Evolutionary conservation across 1,140 invertebrate genomes (phyloP).

Genomic region (Drosophila sproati): DNA sequence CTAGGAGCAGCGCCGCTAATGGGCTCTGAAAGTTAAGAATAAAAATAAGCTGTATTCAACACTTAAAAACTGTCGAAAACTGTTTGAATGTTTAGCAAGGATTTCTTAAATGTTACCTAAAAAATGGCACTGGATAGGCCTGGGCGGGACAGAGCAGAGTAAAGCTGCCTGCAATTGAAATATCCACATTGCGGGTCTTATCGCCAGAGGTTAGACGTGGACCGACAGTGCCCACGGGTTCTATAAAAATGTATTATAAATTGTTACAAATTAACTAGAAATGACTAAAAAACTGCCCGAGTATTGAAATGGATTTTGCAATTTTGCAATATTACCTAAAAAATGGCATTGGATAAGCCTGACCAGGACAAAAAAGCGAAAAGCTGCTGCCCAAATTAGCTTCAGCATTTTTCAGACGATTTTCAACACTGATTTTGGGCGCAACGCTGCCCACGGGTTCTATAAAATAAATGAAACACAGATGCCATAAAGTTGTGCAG

Average conservation of each 20-base stretch:
- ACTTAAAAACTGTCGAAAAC: slow-evolving; percentile 16
- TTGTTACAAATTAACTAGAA: background rate
- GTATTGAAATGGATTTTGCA: background rate
- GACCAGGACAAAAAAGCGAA: slow-evolving; percentile 86
- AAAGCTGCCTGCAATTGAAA: slow-evolving; percentile 76
- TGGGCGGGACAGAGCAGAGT: slow-evolving; percentile 88
- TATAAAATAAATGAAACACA: slow-evolving; percentile 35
- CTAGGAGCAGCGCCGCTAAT: slow-evolving; percentile 89
- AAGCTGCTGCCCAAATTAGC: slow-evolving; percentile 84
- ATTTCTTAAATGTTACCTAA: slow-evolving; percentile 47
- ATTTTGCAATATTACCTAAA: slow-evolving; percentile 86
- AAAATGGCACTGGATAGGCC: slow-evolving; percentile 87
- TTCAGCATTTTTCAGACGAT: slow-evolving; percentile 86
- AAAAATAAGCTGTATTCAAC: too few species aligned
- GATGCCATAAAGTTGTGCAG: too few species aligned
- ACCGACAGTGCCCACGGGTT: slow-evolving; percentile 65
- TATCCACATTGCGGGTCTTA: slow-evolving; percentile 76
- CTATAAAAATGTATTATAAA: slow-evolving; percentile 25
- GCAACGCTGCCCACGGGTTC: slow-evolving; percentile 85
- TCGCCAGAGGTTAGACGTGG: slow-evolving; percentile 75
- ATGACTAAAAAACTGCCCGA: slow-evolving; percentile 47
- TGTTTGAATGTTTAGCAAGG: slow-evolving; percentile 27
- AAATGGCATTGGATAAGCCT: slow-evolving; percentile 88
- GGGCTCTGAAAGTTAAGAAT: slow-evolving; percentile 86
- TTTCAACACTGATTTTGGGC: slow-evolving; percentile 85